Conservation (phyloP, 2,888 invertebrate species). For the Chaitophorus viminalis region DNA sequence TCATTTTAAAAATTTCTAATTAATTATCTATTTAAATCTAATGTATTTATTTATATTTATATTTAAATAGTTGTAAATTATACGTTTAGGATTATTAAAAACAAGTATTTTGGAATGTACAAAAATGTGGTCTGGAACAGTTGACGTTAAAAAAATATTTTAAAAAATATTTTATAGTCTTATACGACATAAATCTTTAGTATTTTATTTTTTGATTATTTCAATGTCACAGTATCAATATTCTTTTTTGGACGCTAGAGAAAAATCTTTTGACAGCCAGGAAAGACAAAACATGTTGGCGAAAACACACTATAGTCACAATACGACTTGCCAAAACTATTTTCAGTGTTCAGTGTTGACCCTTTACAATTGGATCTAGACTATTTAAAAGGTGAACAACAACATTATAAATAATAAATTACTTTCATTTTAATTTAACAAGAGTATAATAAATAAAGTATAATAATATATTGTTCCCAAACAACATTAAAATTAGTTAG, state of each 20-base stretch:
- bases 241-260: background rate
- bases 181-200: background rate
- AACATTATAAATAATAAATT: conserved; percentile 20
- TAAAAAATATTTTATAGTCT: background rate
- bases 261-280: background rate
- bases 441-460: background rate
- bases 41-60: no score
- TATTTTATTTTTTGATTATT: background rate
- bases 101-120: no score
- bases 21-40: no score
- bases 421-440: background rate
- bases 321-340: conserved; percentile 58
- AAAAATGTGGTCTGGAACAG: background rate
- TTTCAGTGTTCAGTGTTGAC: conserved; percentile 54
- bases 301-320: conserved; percentile 29
- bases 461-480: no score
- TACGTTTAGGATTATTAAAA: no score
- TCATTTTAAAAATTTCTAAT: no score
- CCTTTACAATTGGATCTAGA: conserved; percentile 7
- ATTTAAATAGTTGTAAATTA: no score
- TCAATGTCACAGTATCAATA: background rate
- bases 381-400: conserved; percentile 43
- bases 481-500: no score
- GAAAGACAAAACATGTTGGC: conserved; percentile 36
- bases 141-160: background rate